Conservation (phyloP, 2,888 invertebrate genomes). For the Phoronis australis region DNA sequence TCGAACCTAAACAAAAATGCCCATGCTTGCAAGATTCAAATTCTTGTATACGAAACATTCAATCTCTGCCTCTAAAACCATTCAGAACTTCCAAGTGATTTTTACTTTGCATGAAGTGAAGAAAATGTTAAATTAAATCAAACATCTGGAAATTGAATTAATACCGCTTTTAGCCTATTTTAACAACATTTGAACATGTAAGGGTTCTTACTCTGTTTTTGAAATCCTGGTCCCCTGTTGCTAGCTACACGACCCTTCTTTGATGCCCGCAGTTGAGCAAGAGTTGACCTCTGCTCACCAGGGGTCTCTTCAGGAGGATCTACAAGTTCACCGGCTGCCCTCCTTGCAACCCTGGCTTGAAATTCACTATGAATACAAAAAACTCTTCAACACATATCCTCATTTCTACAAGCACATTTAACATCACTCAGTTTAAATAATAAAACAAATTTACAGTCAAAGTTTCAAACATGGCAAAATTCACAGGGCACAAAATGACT, state of each 20-base stretch:
- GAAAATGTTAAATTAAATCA: too few relatives aligned
- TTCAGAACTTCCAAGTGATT: too few relatives aligned
- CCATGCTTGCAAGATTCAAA: too few relatives aligned
- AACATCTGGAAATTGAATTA: too few relatives aligned
- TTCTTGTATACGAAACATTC: too few relatives aligned
- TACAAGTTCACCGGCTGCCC: constrained; percentile 63
- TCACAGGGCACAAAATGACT: neutral
- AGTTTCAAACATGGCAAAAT: neutral
- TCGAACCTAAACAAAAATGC: constrained; percentile 4
- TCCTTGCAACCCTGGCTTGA: constrained; percentile 65
- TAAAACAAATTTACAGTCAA: neutral
- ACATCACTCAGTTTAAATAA: neutral
- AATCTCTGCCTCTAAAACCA: too few relatives aligned
- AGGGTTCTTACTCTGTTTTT: constrained; percentile 21
- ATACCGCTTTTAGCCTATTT: too few relatives aligned
- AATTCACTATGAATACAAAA: constrained; percentile 62
- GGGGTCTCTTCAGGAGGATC: constrained; percentile 56
- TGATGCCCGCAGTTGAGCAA: constrained; percentile 69
- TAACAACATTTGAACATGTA: too few relatives aligned
- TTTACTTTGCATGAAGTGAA: too few relatives aligned
- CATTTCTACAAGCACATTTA: neutral
- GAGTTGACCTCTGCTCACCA: constrained; percentile 68
- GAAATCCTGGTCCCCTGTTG: constrained; percentile 43
- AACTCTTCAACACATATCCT: too few relatives aligned
- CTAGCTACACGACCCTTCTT: constrained; percentile 59